Evolutionary conservation across 2,888 invertebrate genomes (phyloP), one percentile per base, ranked within the genome.

Genomic region (Merodon equestris): DNA sequence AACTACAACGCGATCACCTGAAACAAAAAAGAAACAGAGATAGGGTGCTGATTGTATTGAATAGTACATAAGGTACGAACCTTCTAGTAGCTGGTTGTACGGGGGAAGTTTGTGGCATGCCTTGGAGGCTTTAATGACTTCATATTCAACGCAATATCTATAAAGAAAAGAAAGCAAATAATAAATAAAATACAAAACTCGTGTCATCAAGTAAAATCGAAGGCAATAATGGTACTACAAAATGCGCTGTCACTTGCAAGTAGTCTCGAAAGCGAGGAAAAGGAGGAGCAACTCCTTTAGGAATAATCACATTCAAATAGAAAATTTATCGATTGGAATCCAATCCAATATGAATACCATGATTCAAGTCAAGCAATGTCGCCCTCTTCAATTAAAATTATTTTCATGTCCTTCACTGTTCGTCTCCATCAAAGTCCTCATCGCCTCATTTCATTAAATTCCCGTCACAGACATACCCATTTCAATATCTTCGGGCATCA

Each of bases 71-170:
- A 45, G 1, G 51, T 19, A 77, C 64, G 86, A 90, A 94, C 95
- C 95, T 92, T 95, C 95, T 86, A 93, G 90, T 82, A 96, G 89
- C 1, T 92, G 88, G 82, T 93, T 92, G 86, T 94, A 95, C 75
- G 92, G 92, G 10, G 93, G 91, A 85, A 95, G 93, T 84, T 93
- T 92, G 86, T 94, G 93, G 88, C 96, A 96, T 7, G 94, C 93
- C 86, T 95, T 95, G 36, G 95, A 93, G 10, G 94, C 93, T 89
- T 95, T 96, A 81, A 93, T 91, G 64, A 97, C 93, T 88, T 95
- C 94, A 86, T 94, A 96, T 86, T 94, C 93, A 1, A 96, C 94
- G 88, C 96, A 96, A 88, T 97, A 96, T 88, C 97, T 96, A 36
- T 40, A 56, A 48, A 34, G 18, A 56, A 9, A 7, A 27, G 27